phyloP scores from a whole-genome alignment of 2,113 vertebrate genomes.

The Thymallus thymallus region DNA sequence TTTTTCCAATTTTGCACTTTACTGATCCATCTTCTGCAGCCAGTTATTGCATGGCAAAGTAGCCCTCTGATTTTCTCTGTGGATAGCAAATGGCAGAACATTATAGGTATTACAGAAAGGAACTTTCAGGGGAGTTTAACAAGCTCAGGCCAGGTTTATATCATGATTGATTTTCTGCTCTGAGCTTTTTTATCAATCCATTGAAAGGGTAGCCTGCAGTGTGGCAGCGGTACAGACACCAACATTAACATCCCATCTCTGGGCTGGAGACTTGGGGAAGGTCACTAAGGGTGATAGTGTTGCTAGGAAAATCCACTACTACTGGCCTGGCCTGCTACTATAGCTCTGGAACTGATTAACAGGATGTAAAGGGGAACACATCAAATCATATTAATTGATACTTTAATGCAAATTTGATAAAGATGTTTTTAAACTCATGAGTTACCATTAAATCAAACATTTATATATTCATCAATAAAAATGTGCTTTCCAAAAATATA shows the following conservation, averaged over 20 bases:
- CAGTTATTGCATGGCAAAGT: constrained; percentile 46
- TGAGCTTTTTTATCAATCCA: constrained; percentile 69
- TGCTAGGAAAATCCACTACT: too few species aligned
- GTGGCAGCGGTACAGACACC: constrained; percentile 53
- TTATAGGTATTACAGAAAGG: constrained; percentile 66
- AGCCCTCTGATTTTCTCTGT: constrained; percentile 49
- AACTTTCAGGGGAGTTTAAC: constrained; percentile 65
- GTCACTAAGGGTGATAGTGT: constrained; percentile 32
- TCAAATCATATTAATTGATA: too few species aligned
- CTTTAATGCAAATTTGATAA: too few species aligned
- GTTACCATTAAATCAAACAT: constrained; percentile 48
- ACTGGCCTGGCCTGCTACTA: too few species aligned
- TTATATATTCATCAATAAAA: too few species aligned
- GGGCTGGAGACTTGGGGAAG: constrained; percentile 59
- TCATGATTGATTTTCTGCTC: constrained; percentile 67
- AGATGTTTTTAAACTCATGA: constrained; percentile 27
- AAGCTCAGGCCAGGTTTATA: constrained; percentile 59
- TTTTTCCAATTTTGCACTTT: too few species aligned
- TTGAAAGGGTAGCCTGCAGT: constrained; percentile 62
- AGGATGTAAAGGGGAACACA: constrained; percentile 18
- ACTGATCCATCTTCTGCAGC: constrained; percentile 44
- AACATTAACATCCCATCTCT: constrained; percentile 65
- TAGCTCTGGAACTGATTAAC: too few species aligned
- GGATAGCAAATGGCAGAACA: constrained; percentile 65
- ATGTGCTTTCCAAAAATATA: too few species aligned